Conservation (phyloP, 2,888 invertebrate genomes). For the Hedychridium roseum region DNA sequence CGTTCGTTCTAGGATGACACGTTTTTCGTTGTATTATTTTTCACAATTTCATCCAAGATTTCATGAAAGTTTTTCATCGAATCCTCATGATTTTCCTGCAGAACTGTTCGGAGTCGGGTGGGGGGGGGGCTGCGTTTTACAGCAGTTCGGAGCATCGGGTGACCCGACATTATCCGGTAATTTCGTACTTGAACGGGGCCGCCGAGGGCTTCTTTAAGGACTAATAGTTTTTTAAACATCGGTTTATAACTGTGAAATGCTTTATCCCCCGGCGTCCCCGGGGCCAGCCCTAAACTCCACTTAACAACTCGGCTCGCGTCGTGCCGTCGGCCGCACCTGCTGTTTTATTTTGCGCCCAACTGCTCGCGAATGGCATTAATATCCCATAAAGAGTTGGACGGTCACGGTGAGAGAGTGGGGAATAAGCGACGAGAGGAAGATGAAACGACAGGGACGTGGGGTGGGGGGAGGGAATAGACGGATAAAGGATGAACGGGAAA, state of each 20-base stretch:
- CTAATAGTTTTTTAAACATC: background rate
- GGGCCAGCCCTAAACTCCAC: conserved; percentile 5
- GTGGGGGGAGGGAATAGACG: background rate
- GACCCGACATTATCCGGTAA: too few species aligned
- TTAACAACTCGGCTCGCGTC: conserved; percentile 5
- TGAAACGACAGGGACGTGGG: conserved; percentile 18
- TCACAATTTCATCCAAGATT: too few species aligned
- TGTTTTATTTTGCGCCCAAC: conserved; percentile 16
- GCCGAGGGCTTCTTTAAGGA: too few species aligned
- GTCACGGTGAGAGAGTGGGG: conserved; percentile 4
- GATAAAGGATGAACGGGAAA: background rate
- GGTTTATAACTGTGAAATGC: background rate
- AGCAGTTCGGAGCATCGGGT: too few species aligned
- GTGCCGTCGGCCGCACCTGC: conserved; percentile 3
- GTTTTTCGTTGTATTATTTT: too few species aligned
- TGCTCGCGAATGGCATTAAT: conserved; percentile 15
- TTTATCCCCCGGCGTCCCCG: conserved; percentile 1
- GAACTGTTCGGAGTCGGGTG: too few species aligned
- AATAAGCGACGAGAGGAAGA: conserved; percentile 11
- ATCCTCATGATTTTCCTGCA: too few species aligned
- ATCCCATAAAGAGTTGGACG: conserved; percentile 16
- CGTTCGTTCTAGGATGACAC: too few species aligned
- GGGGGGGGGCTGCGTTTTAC: too few species aligned
- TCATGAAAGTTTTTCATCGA: too few species aligned
- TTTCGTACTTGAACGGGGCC: too few species aligned